Conservation (phyloP, 2,797 vertebrate species). For the Microctenopoma stevenorrisi region DNA sequence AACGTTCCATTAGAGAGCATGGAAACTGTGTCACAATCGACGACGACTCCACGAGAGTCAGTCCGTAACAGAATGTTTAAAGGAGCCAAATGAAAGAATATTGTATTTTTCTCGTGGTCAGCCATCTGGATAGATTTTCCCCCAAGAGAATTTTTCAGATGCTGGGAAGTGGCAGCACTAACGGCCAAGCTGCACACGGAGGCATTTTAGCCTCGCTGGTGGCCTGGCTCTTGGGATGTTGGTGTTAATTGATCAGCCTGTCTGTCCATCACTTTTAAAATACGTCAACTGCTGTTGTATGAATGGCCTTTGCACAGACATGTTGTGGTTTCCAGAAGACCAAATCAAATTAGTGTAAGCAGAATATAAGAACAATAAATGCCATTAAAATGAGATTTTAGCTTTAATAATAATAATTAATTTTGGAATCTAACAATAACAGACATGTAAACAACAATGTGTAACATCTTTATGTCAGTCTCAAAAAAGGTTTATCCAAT, state of each 20-base stretch:
- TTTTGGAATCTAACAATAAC: no score
- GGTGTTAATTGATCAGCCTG: not conserved
- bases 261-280: not conserved
- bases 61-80: not conserved
- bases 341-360: no score
- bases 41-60: not conserved
- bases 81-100: conserved; percentile 1
- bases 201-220: not conserved
- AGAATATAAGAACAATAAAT: no score
- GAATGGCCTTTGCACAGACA: not conserved
- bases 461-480: no score
- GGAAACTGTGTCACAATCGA: not conserved
- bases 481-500: no score
- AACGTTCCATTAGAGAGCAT: not conserved
- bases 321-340: not conserved
- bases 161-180: not conserved
- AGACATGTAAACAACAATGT: no score
- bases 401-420: no score
- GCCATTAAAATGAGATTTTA: no score
- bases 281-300: not conserved
- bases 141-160: not conserved
- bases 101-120: not conserved
- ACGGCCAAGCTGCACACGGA: not conserved
- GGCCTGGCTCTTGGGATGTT: not conserved
- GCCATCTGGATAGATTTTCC: conserved; percentile 7